phyloP scores from a whole-genome alignment of 2,888 invertebrate species.

The Halocaridina rubra region DNA sequence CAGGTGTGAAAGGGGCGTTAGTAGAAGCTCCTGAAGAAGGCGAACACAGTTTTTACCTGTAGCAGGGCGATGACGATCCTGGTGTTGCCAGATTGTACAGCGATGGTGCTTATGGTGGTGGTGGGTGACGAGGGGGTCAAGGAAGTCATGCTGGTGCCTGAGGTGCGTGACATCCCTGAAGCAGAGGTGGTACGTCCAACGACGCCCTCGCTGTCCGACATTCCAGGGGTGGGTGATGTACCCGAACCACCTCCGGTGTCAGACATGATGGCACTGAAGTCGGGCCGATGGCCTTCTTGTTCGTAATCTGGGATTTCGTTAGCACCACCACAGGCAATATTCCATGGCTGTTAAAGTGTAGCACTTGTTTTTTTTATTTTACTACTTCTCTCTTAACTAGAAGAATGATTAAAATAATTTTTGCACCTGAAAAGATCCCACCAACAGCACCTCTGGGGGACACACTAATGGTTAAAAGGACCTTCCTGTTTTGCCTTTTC shows the following conservation, averaged over 20 bases:
- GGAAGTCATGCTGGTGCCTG: conserved; percentile 48
- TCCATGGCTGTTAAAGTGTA: conserved; percentile 46
- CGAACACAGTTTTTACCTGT: conserved; percentile 75
- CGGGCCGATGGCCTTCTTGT: neutral
- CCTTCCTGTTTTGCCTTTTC: conserved; percentile 44
- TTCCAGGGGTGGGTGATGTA: conserved; percentile 39
- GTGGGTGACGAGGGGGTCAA: conserved; percentile 66
- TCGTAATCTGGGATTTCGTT: neutral
- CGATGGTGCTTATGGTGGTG: conserved; percentile 90
- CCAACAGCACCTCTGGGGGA: neutral
- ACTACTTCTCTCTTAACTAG: too few species aligned
- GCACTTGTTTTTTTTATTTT: neutral
- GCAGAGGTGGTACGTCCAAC: conserved; percentile 42
- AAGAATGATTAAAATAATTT: too few species aligned
- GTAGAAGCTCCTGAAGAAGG: neutral
- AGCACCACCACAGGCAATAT: conserved; percentile 21
- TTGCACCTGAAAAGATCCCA: too few species aligned
- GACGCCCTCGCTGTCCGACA: conserved; percentile 49
- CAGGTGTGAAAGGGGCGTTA: neutral
- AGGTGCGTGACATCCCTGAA: conserved; percentile 48
- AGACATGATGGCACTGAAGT: conserved; percentile 10
- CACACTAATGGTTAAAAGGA: conserved; percentile 18
- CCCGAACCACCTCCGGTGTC: conserved; percentile 43
- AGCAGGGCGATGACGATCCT: conserved; percentile 88
- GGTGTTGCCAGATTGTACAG: conserved; percentile 87